Evolutionary conservation across 1,140 invertebrate species (phyloP), one percentile per base, ranked within the genome.

Genomic region (Drosophila obscura): DNA sequence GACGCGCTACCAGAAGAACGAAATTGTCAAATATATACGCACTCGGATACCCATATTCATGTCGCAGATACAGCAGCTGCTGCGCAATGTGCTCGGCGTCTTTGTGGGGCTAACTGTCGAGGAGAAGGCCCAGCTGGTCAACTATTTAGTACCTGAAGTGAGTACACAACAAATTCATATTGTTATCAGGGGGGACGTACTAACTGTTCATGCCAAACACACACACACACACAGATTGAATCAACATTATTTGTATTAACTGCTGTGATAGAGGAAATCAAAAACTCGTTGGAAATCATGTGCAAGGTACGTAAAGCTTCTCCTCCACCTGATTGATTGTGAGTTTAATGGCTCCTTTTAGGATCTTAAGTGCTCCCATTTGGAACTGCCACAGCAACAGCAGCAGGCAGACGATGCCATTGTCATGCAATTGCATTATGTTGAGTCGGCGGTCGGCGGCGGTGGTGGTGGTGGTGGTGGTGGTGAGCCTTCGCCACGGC

Each of bases 21-120:
- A 95, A 84, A 95, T 95, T 16, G 94, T 95, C 58, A 93, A 94
- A 72, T 95, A 95, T 91, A 93, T 94, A 3, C 94, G 94, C 72
- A 94, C 94, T 31, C 92, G 94, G 53, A 91, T 95, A 28, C 94
- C 94, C 2, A 92, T 94, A n/a, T 94, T 95, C 66, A 92, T 95
- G 78, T 93, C 93, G 39, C 94, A 95, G 77, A 84, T 94, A 19
- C 92, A 93, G 61, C 93, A 93, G 58, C 92, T 95, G 57, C 85
- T 95, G n/a, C 92, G 94, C 62, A 93, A 93, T 46, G 92, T 94
- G 39, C 93, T 94, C 57, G 92, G 92, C 28, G 94, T 94, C 50
- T 93, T 94, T 67, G 92, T 93, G 22, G 92, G 92, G n/a, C 92
- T 95, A 61, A 93, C 92, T 55, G 87, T 92, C 39, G 88, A 92